Evolutionary conservation across 2,888 invertebrate species (phyloP).

Genomic region (Chymomyza procnemis): DNA sequence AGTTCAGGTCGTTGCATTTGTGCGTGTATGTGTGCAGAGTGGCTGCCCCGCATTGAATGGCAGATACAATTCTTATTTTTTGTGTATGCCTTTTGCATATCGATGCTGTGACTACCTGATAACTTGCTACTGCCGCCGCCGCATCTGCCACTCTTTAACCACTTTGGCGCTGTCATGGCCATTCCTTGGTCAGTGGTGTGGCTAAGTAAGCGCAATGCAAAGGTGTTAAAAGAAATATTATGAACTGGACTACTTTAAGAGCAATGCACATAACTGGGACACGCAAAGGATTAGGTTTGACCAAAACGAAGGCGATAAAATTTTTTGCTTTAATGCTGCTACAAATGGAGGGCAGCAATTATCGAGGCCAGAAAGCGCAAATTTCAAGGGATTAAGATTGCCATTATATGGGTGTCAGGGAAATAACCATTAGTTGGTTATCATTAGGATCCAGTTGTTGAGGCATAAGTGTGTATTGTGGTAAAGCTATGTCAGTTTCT

Average conservation of each 20-base stretch:
- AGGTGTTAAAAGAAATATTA: not conserved
- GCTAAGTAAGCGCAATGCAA: not conserved
- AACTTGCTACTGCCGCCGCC: conserved; percentile 7
- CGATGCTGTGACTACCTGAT: conserved; percentile 51
- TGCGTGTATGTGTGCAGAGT: not conserved
- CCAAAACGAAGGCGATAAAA: not conserved
- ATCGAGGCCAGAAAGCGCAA: not conserved
- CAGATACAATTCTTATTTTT: conserved; percentile 50
- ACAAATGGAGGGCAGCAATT: not conserved
- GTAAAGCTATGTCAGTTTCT: too few relatives aligned
- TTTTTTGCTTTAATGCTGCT: not conserved
- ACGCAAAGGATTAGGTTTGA: not conserved
- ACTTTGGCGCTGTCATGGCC: not conserved
- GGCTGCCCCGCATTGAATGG: conserved; percentile 51
- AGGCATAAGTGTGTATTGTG: too few relatives aligned
- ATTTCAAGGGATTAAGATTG: too few relatives aligned
- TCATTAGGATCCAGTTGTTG: too few relatives aligned
- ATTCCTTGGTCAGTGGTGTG: not conserved
- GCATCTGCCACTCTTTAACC: not conserved
- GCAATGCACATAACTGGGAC: not conserved
- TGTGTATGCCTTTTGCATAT: conserved; percentile 55
- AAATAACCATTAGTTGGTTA: too few relatives aligned
- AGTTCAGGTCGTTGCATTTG: not conserved
- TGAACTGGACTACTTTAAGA: not conserved
- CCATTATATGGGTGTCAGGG: too few relatives aligned